Evolutionary conservation across 2,113 vertebrate species (phyloP), one percentile per base, ranked within the genome.

Genomic region (Corynorhinus townsendii): DNA sequence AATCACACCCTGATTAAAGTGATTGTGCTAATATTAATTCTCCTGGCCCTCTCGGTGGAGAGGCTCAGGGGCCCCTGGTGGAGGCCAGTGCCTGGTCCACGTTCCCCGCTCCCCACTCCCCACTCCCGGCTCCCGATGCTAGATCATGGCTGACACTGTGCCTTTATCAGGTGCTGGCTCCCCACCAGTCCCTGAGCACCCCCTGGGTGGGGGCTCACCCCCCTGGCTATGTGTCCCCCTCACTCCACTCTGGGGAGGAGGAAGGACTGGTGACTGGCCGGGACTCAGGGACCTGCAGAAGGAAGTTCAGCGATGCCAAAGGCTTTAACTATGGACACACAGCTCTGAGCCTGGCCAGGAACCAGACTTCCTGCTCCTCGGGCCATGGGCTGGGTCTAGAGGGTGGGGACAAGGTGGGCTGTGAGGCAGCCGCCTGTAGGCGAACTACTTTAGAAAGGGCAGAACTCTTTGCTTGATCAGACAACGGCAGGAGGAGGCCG

Each of bases 1-100:
- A 96, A 97, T 97, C 96, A 94, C 4, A 0, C 40, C 30, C 91
- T 97, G 97, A 97, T 98, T 97, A 93, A 97, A 96, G 88, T 52
- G 80, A 97, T 33, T 45, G 91, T 68, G 89, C 95, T 97, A 87
- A 94, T 93, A 92, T 94, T 95, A 75, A 91, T 95, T 90, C 93
- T 93, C 30, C 77, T 0, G 3, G 11, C 69, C 64, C 24, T 91
- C 90, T 89, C 20, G 0, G 30, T 64, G 0, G 66, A 91, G 77
- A 76, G 86, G 91, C 22, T 9, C 1, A 0, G 8, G 56, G 30
- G 2, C 0, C 77, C 90, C 96, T 87, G 15, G 30, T 28, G 15
- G 64, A 30, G 47, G 52, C 14, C 47, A 28, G 40, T 9, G 33
- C 80, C 86, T 0, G 0, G 0, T 47, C 35, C 33, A 66, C 20